Percentiles rank a stretch among this genome's conserved stretches.
Evolutionary conservation across 2,113 vertebrate genomes (phyloP).

Genomic region (Chloroceryle aenea): DNA sequence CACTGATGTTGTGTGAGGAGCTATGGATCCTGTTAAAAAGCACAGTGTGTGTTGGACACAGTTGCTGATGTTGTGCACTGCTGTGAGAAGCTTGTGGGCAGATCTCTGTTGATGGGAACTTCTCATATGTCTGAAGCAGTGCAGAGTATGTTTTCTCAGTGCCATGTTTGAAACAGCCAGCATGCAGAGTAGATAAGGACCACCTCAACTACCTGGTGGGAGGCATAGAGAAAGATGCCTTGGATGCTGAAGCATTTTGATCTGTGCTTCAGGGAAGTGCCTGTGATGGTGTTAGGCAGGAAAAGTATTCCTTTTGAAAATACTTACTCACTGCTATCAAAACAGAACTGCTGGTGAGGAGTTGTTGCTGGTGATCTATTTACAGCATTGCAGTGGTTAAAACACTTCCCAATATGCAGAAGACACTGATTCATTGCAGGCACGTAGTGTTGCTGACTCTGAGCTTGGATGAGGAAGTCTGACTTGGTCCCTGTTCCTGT

Average conservation of each 20-base stretch:
- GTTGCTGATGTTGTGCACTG: background rate
- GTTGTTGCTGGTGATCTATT: background rate
- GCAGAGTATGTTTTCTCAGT: background rate
- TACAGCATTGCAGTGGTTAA: background rate
- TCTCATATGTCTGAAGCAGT: background rate
- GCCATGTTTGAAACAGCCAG: background rate
- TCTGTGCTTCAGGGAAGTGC: background rate
- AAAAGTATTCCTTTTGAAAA: background rate
- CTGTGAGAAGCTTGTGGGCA: background rate
- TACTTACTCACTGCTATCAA: background rate
- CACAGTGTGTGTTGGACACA: background rate
- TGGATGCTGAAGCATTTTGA: background rate
- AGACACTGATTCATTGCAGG: background rate
- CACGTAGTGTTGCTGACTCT: background rate
- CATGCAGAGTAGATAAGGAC: background rate
- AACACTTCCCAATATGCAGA: background rate
- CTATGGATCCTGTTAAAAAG: background rate
- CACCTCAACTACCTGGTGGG: background rate
- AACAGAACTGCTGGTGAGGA: background rate
- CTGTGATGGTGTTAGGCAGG: background rate
- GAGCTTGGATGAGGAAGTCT: conserved; percentile 5
- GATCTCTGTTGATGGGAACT: background rate
- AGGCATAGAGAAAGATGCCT: background rate
- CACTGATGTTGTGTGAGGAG: too few relatives aligned
- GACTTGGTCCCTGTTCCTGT: background rate